These are phyloP conservation scores for Herpailurus yagouaroundi DNA, from an alignment of 2,113 vertebrate genomes.

Conservation along the genomic window DNA sequence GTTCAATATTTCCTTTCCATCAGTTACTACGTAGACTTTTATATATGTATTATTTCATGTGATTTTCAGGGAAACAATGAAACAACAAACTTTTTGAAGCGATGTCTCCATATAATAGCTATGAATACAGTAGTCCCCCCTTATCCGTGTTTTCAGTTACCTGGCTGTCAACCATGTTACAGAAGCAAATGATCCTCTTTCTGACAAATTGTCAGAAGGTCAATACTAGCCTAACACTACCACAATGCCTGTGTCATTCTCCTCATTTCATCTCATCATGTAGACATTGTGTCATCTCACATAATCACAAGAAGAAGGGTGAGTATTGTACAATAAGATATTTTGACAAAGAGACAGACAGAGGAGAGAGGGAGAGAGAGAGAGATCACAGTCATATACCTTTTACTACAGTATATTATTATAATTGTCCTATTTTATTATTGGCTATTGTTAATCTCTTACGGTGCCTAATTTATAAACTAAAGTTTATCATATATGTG, in stretches of 20 bases:
- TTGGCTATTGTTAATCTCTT: not conserved
- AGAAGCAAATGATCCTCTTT: not conserved
- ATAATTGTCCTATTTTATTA: not conserved
- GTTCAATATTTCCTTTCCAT: not conserved
- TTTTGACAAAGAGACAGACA: not conserved
- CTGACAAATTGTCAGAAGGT: not conserved
- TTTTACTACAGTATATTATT: not conserved
- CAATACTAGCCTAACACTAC: not conserved
- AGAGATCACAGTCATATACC: not conserved
- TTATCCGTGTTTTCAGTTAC: not conserved
- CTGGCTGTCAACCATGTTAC: not conserved
- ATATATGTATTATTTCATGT: not conserved
- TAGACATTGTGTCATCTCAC: not conserved
- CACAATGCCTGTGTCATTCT: not conserved
- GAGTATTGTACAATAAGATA: not conserved
- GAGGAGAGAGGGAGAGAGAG: not conserved
- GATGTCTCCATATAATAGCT: not conserved
- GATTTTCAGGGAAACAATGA: conserved; percentile 15
- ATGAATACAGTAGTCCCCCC: not conserved
- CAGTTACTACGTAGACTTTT: not conserved
- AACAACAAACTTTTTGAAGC: not conserved
- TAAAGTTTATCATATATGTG: not conserved
- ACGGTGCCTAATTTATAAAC: not conserved
- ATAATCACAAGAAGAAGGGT: not conserved
- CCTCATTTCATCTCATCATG: not conserved